Evolutionary conservation across 1,140 invertebrate species (phyloP).

Genomic region (Anastatus disparis): DNA sequence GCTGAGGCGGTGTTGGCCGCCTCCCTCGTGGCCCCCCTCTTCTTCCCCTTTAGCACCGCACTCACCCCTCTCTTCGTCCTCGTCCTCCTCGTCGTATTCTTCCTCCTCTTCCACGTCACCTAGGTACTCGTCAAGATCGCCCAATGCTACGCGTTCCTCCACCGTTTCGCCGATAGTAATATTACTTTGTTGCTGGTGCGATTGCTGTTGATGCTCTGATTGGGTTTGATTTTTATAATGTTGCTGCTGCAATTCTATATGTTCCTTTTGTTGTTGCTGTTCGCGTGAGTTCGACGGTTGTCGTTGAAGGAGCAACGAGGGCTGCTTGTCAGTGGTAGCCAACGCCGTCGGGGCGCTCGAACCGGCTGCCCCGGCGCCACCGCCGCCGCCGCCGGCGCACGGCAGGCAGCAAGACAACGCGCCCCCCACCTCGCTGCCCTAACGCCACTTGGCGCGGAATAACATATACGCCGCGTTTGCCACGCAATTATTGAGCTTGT

Average conservation of each 20-base stretch:
- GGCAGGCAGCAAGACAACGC: slow-evolving; percentile 68
- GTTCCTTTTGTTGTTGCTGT: slow-evolving; percentile 36
- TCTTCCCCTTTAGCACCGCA: slow-evolving; percentile 48
- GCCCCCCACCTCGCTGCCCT: slow-evolving; percentile 67
- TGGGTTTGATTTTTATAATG: slow-evolving; percentile 18
- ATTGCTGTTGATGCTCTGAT: neutral
- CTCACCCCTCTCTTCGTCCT: slow-evolving; percentile 28
- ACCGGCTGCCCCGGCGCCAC: slow-evolving; percentile 58
- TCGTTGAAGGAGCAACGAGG: slow-evolving; percentile 20
- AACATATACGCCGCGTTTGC: neutral
- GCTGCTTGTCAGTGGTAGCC: slow-evolving; percentile 26
- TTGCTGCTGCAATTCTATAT: too few relatives aligned
- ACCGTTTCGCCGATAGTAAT: neutral
- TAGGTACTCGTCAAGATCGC: slow-evolving; percentile 58
- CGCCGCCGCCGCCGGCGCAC: slow-evolving; percentile 67
- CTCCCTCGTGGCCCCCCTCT: slow-evolving; percentile 52
- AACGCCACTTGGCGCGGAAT: slow-evolving; percentile 49
- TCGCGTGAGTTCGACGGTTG: slow-evolving; percentile 24
- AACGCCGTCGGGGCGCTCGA: slow-evolving; percentile 43
- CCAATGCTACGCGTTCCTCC: slow-evolving; percentile 49
- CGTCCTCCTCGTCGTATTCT: slow-evolving; percentile 29
- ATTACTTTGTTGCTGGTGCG: neutral
- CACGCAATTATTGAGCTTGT: neutral
- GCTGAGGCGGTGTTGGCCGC: slow-evolving; percentile 60
- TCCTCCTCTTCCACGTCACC: slow-evolving; percentile 50